These are phyloP conservation scores for Scaeva pyrastri DNA, from an alignment of 2,888 invertebrate species.

Conservation along the genomic window DNA sequence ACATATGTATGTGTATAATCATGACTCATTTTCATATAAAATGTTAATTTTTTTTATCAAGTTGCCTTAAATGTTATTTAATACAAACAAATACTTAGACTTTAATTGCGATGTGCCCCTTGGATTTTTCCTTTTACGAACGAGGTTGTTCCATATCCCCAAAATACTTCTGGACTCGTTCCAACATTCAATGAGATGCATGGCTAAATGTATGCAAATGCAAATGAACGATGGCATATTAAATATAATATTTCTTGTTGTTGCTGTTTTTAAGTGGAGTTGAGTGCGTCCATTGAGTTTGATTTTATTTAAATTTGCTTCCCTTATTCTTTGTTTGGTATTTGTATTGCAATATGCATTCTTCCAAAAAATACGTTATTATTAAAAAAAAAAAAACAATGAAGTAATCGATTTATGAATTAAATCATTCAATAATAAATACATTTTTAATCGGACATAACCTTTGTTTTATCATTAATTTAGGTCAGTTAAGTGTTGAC, in stretches of 20 bases:
- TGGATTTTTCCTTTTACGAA: not conserved
- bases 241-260: not conserved
- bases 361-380: not conserved
- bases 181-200: conserved; percentile 22
- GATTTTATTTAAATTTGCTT: not conserved
- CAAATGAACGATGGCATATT: not conserved
- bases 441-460: conserved; percentile 16
- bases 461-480: conserved; percentile 8
- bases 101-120: not conserved
- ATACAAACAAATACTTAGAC: not conserved
- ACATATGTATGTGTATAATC: no score
- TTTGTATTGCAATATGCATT: not conserved
- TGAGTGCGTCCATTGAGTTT: not conserved
- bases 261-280: not conserved
- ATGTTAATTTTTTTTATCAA: not conserved
- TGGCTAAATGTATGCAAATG: conserved; percentile 10
- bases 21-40: not conserved
- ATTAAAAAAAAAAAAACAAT: not conserved
- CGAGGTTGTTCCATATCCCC: conserved; percentile 46
- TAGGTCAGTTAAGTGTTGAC: conserved; percentile 9
- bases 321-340: not conserved
- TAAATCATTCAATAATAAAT: not conserved
- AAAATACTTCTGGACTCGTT: conserved; percentile 53
- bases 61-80: not conserved
- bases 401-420: conserved; percentile 1